Conservation (phyloP, 2,113 vertebrate genomes). For the Scalopus aquaticus region DNA sequence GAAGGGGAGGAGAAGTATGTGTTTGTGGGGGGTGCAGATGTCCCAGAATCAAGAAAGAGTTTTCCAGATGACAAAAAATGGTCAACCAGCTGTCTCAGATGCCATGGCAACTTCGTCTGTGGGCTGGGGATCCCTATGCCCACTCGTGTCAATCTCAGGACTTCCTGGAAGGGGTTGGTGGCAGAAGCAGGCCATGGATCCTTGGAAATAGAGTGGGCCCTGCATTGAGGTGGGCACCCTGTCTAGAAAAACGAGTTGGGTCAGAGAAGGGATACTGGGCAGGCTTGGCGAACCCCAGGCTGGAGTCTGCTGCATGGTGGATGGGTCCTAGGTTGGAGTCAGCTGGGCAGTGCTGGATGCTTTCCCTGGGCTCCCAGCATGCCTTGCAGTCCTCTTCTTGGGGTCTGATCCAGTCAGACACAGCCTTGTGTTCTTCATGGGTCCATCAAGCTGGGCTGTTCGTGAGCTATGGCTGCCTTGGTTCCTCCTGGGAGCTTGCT, state of each 20-base stretch:
- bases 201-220: not conserved
- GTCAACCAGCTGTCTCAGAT: not conserved
- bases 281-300: not conserved
- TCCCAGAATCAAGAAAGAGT: rapidly evolving
- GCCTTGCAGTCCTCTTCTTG: not conserved
- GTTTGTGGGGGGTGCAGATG: not conserved
- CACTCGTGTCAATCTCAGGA: rapidly evolving
- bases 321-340: not conserved
- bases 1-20: not conserved
- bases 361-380: not conserved
- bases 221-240: not conserved
- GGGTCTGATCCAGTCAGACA: too few species aligned
- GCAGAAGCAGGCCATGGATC: not conserved
- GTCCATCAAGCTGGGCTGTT: rapidly evolving
- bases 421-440: not conserved
- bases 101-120: rapidly evolving
- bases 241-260: not conserved
- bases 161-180: not conserved
- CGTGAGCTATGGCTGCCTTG: not conserved
- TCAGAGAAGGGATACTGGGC: not conserved
- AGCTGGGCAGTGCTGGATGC: rapidly evolving
- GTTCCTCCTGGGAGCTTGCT: not conserved
- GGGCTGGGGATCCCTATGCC: not conserved
- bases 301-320: rapidly evolving
- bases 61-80: too few species aligned